Base-by-base conservation (phyloP, 2,797 vertebrate genomes). In the Helostoma temminkii region DNA sequence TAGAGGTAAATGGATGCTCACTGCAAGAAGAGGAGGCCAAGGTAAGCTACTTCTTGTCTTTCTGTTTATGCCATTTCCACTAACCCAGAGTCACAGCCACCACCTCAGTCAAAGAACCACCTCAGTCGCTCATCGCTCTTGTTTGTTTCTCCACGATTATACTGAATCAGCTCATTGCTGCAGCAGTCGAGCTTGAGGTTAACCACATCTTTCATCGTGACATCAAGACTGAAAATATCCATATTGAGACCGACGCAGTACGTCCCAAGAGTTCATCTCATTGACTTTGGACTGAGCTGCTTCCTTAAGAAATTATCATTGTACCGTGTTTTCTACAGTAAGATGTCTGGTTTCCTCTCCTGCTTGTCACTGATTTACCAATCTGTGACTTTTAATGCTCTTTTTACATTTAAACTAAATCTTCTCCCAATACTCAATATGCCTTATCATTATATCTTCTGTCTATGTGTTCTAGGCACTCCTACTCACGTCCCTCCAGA, bases 171-270 rank as follows among this genome's bases (percentile, higher is more conserved):
- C 42, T 76, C 9, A n/a, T 76, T 1, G 37, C 64, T 10, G 67
- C 63, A 1, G 52, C 39, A 3, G 5, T 8, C 6, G 41, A 58
- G 1, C 66, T 63, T 4, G 9, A 66, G 12, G 6, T 19, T 0
- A 14, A 62, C 1, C 0, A 0, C 6, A 47, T 79, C 22, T 75
- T 63, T 30, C 77, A 80, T 15, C 53, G 62, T 0, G 72, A 76
- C 43, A 80, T 75, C 42, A 76, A 80, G 15, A 0, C 6, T 1
- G 63, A 80, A 37, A 80, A 71, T 2, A 57, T 80, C 14, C 30
- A 71, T 8, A 70, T 54, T 6, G 46, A 30, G 28, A 30, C 28
- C 9, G 28, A 8, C 28, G 6, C 28, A 30, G 28, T n/a, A 30
- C 28, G 28, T 30, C 28, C 28, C 28, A 30, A 30, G 28, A 30